Percentiles rank a stretch among this genome's conserved stretches.
Evolutionary conservation across 2,888 invertebrate genomes (phyloP).

Genomic region (Brachynemurus nebulosus): DNA sequence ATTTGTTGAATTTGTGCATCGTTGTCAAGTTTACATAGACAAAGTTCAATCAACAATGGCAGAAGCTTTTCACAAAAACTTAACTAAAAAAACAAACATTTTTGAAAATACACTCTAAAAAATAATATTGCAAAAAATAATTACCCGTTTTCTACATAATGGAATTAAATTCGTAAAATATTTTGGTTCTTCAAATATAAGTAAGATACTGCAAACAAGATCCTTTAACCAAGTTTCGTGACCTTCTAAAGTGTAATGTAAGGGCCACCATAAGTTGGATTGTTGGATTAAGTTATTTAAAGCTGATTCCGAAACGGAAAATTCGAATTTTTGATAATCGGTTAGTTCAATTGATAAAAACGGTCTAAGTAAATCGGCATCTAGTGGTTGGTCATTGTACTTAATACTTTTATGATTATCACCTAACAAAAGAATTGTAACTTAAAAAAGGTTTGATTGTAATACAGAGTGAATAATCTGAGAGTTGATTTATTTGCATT

Average conservation of each 20-base stretch:
- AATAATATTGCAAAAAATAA: conserved; percentile 15
- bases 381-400: conserved; percentile 29
- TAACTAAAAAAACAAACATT: conserved; percentile 38
- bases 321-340: no score
- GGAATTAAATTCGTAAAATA: conserved; percentile 38
- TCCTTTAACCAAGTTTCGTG: conserved; percentile 42
- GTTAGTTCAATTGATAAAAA: no score
- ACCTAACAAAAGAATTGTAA: conserved; percentile 1
- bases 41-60: conserved; percentile 47
- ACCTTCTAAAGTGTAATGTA: conserved; percentile 22
- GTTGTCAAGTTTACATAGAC: conserved; percentile 33
- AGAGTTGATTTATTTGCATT: no score
- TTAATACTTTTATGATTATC: conserved; percentile 5
- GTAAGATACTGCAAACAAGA: conserved; percentile 37
- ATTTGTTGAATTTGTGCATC: conserved; percentile 28
- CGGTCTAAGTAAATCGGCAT: no score
- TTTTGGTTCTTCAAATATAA: conserved; percentile 35
- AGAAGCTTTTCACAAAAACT: conserved; percentile 50
- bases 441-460: no score
- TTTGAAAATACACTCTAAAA: conserved; percentile 6
- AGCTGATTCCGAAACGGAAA: background rate
- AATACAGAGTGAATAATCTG: no score
- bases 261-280: conserved; percentile 18
- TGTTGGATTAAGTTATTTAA: conserved; percentile 18
- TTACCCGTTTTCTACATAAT: conserved; percentile 48